These are phyloP conservation scores for Coregonus sp. DNA, from an alignment of 2,797 vertebrate species.

Conservation along the genomic window DNA sequence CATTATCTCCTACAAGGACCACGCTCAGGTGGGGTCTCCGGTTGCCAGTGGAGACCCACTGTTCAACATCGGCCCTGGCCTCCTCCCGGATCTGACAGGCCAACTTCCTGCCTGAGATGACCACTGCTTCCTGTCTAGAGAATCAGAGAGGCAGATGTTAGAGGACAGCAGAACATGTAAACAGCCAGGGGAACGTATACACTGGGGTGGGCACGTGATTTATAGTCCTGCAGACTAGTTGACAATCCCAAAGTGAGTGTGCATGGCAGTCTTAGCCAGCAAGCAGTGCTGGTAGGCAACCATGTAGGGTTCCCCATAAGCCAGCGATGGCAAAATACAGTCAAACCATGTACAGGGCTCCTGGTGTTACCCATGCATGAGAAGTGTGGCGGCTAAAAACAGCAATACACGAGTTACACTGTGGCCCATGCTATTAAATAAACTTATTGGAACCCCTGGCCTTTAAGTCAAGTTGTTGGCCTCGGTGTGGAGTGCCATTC, in stretches of 20 bases:
- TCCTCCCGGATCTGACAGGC: conserved; percentile 91
- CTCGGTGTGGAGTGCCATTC: neutral
- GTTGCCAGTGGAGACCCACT: conserved; percentile 87
- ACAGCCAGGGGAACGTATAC: neutral
- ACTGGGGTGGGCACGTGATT: neutral
- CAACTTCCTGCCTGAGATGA: conserved; percentile 92
- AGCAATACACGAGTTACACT: conserved; percentile 12
- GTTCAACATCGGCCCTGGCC: conserved; percentile 85
- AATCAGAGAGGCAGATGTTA: neutral
- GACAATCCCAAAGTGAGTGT: neutral
- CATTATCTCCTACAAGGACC: conserved; percentile 88
- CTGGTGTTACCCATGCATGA: neutral
- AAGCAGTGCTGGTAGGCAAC: neutral
- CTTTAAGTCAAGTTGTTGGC: neutral
- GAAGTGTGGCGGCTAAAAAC: neutral
- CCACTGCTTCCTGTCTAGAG: conserved; percentile 84
- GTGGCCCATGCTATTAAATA: conserved; percentile 5
- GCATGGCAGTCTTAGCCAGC: neutral
- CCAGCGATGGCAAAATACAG: conserved; percentile 2
- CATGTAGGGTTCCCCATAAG: neutral
- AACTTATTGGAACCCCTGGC: neutral
- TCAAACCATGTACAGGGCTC: neutral
- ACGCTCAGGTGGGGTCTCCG: conserved; percentile 91
- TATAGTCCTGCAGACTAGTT: neutral
- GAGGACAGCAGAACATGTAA: neutral